These are phyloP conservation scores for Boloria euphrosyne DNA, from an alignment of 2,888 invertebrate species.

Conservation along the genomic window DNA sequence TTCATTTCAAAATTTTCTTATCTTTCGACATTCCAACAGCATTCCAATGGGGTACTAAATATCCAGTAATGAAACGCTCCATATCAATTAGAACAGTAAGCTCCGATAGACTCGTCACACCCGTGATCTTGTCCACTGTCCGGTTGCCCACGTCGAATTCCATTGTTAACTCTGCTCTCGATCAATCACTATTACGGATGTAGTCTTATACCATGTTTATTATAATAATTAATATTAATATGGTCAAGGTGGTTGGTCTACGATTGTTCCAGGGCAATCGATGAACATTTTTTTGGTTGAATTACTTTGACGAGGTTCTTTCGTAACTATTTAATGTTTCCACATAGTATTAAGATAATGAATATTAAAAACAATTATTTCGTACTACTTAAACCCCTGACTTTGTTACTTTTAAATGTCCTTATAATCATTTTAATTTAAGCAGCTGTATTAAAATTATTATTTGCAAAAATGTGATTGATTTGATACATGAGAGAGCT, in stretches of 20 bases:
- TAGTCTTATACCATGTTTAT: constrained; percentile 72
- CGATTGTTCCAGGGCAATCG: constrained; percentile 23
- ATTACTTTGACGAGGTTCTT: constrained; percentile 3
- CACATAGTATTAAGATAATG: too few relatives aligned
- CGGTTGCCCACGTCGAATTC: constrained; percentile 45
- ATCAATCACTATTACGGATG: constrained; percentile 79
- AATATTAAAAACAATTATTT: too few relatives aligned
- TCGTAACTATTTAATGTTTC: neutral
- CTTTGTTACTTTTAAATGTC: too few relatives aligned
- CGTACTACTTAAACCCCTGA: too few relatives aligned
- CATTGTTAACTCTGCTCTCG: constrained; percentile 45
- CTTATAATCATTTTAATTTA: too few relatives aligned
- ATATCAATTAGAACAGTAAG: constrained; percentile 22
- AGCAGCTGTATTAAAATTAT: too few relatives aligned
- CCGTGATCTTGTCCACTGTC: constrained; percentile 37
- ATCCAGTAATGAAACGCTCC: constrained; percentile 20
- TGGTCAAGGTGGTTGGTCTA: constrained; percentile 53
- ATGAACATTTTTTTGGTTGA: constrained; percentile 1
- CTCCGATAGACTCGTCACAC: constrained; percentile 37
- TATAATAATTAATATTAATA: constrained; percentile 70
- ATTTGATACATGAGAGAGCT: too few relatives aligned
- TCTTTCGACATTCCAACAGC: constrained; percentile 13
- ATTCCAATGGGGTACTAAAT: constrained; percentile 21
- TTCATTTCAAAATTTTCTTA: too few relatives aligned
- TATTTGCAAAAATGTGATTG: too few relatives aligned